Percentiles rank a stretch among this genome's conserved stretches.
Evolutionary conservation across 2,113 vertebrate species (phyloP).

Genomic region (Pongo abelii): DNA sequence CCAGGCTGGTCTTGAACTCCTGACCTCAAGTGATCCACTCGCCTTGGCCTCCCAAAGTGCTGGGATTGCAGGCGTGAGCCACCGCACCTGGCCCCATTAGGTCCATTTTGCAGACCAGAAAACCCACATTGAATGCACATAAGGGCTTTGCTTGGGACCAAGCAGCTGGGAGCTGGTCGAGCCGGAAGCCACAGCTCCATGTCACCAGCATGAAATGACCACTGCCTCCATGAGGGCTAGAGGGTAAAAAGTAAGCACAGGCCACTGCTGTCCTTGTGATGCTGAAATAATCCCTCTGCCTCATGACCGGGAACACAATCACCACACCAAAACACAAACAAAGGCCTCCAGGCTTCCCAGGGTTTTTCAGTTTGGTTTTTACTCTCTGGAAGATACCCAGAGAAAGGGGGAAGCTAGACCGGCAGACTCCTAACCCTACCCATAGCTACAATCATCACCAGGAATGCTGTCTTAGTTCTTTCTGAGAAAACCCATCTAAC

Average conservation of each 20-base stretch:
- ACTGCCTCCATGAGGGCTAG: background rate
- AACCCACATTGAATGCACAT: accelerated
- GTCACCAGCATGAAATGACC: background rate
- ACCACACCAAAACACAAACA: background rate
- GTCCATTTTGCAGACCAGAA: background rate
- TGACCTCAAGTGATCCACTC: too few species aligned
- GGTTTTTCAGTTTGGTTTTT: background rate
- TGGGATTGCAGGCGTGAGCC: too few species aligned
- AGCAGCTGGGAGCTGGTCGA: background rate
- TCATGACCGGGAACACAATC: too few species aligned
- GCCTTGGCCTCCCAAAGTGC: too few species aligned
- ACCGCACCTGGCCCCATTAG: too few species aligned
- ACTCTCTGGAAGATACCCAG: background rate
- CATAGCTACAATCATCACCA: accelerated
- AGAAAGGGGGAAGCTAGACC: background rate
- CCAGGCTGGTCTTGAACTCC: too few species aligned
- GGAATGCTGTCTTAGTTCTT: background rate
- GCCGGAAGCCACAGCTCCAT: background rate
- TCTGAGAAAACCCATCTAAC: background rate
- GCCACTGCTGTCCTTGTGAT: background rate
- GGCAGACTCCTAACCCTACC: accelerated
- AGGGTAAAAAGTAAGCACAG: background rate
- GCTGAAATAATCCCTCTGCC: accelerated
- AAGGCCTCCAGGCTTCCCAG: background rate
- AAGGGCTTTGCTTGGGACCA: background rate